Base-by-base conservation (phyloP, 2,888 invertebrate genomes). In the Drosophila suboccidentalis region DNA sequence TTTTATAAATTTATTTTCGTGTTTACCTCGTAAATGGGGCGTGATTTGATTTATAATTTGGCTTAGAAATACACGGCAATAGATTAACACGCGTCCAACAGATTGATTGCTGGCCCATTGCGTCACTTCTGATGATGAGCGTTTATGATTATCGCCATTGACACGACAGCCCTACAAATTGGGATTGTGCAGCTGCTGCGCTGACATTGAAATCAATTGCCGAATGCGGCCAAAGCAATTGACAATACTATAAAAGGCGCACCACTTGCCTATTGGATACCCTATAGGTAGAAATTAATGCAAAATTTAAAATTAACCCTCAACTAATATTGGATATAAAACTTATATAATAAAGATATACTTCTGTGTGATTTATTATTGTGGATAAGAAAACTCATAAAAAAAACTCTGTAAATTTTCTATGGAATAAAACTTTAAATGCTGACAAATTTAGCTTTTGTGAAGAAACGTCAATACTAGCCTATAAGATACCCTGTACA, bases 151-250 rank as follows among this genome's bases (percentile, higher is more conserved):
- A 77, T 79, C 65, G 71, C 65, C 64, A 79, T 75, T 85, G 87
- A 77, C 85, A 77, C 77, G 87, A 61, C 29, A 44, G 46, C 74
- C 69, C 61, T 81, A 75, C 75, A 67, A 79, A 80, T 78, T 58
- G 49, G 58, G 26, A 26, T 64, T 38, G 60, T 50, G 58, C 77
- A 69, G 76, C 76, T 66, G 75, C 59, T 50, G 73, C n/a, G 60
- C 34, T 83, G 82, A 77, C 83, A 83, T 86, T 83, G 88, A 82
- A 82, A 78, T 32, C 57, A 63, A 53, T 74, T 74, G 65, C 46
- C 46, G 46, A 66, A 58, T 51, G 34, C 43, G 66, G 49, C 50
- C 67, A 47, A n/a, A 51, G 58, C 38, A 58, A 58, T 53, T 44
- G 44, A 22, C 15, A 44, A n/a, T 19, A 2, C 43, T 19, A 43